phyloP scores from a whole-genome alignment of 2,113 vertebrate genomes.

The Dendrocopos noguchii region DNA sequence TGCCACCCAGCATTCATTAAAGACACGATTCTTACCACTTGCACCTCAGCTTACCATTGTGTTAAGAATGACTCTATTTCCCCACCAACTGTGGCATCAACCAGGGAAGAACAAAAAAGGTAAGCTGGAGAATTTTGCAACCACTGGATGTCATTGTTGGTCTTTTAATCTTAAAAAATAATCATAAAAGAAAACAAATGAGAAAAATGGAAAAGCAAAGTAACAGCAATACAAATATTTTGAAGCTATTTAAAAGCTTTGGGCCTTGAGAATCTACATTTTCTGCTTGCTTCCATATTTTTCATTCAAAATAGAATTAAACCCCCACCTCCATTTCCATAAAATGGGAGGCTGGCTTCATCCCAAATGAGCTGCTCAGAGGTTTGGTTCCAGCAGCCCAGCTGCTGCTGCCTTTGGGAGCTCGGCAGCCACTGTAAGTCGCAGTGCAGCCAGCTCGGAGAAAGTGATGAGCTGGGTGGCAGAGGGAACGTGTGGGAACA shows the following conservation, averaged over 20 bases:
- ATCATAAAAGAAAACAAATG: too few species aligned
- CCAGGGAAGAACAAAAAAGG: background rate
- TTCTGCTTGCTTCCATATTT: background rate
- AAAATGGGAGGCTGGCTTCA: background rate
- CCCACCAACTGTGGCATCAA: background rate
- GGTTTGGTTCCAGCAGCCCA: background rate
- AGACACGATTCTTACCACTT: background rate
- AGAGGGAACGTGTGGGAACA: background rate
- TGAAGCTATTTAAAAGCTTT: background rate
- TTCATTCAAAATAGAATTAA: background rate
- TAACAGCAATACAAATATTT: background rate
- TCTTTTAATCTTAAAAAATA: background rate
- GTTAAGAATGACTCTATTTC: background rate
- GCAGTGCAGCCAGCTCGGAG: background rate
- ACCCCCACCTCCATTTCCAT: background rate
- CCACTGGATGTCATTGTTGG: slow-evolving; percentile 63
- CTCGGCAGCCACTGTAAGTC: background rate
- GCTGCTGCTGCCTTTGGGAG: background rate
- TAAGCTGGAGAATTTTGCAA: slow-evolving; percentile 3
- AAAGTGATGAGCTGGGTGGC: background rate
- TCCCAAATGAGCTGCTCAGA: background rate
- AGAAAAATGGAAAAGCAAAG: background rate
- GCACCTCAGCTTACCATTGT: background rate
- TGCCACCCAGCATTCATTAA: background rate
- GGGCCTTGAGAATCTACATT: background rate